Conservation (phyloP, 2,113 vertebrate species). For the Podocnemis expansa region DNA sequence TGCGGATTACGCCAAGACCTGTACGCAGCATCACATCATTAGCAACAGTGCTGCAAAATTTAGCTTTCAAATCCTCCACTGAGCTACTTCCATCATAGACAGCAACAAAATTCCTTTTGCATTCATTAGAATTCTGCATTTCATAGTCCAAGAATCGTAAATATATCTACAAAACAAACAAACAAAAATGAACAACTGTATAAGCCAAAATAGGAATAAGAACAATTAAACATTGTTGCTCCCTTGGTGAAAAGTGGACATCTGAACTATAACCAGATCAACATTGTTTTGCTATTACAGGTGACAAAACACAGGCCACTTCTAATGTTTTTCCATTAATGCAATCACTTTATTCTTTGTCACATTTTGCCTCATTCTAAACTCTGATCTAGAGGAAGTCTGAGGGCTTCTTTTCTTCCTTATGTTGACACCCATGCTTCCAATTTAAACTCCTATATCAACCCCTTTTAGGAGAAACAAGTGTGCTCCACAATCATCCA, state of each 20-base stretch:
- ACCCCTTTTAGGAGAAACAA: not conserved
- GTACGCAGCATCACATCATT: constrained; percentile 96
- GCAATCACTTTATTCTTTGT: not conserved
- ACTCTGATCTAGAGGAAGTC: not conserved
- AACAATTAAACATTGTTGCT: not conserved
- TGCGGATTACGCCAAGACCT: constrained; percentile 93
- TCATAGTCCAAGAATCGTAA: constrained; percentile 97
- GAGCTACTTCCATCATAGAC: constrained; percentile 98
- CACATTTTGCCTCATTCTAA: not conserved
- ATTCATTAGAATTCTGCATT: constrained; percentile 99
- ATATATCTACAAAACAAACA: constrained; percentile 87
- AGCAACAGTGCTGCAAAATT: constrained; percentile 98
- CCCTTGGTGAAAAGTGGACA: not conserved
- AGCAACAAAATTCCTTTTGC: constrained; percentile 97
- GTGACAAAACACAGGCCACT: not conserved
- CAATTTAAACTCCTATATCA: not conserved
- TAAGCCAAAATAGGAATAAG: not conserved
- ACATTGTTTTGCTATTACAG: not conserved
- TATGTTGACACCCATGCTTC: not conserved
- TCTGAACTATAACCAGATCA: not conserved
- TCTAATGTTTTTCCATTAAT: not conserved
- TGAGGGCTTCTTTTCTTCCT: not conserved
- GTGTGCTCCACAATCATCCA: not conserved
- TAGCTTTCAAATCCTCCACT: constrained; percentile 94
- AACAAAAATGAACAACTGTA: not conserved